Evolutionary conservation across 1,140 invertebrate genomes (phyloP), one percentile per base, ranked within the genome.

Genomic region (Pectinophora gossypiella): DNA sequence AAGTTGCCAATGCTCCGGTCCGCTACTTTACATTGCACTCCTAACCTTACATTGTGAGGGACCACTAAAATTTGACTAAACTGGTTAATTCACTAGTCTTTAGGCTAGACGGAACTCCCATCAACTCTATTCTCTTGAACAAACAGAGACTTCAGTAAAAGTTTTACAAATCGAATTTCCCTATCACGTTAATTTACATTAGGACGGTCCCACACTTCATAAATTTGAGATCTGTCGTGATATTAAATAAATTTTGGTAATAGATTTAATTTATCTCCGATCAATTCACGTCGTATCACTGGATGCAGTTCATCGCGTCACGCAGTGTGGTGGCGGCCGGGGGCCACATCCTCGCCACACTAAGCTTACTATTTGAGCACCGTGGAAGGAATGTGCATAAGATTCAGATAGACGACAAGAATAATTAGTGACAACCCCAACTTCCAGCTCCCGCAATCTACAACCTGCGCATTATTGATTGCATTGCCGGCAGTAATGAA

Each of bases 331-430:
- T 13, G 15, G 18, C 42, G 19, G 18, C 4, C 9, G 7, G 19
- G 23, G 16, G 19, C 45, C 54, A 60, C 56, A 57, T 44, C 56
- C 63, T 54, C 59, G 45, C 58, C 61, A 59, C 55, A 47, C 52
- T 55, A 64, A 64, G 52, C 56, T 67, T 56, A 57, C 56, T 67
- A 67, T 66, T 78, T 84, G 83, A 87, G 85, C 82, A 85, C 77
- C 76, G 74, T 84, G 82, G 83, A 85, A 85, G 83, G 85, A 87
- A 87, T 86, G 74, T 81, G 82, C 79, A 73, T 76, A 70, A 76
- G 66, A 74, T 64, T 68, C 54, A 61, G 56, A 70, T 51, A 51
- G 60, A 61, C 54, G 59, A 61, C 57, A 61, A 51, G 48, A 54
- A 27, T 48, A 50, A 48, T 51, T 13, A 48, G 35, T 46, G 32